Base-by-base conservation (phyloP, 2,113 vertebrate species). In the Poecile atricapillus region DNA sequence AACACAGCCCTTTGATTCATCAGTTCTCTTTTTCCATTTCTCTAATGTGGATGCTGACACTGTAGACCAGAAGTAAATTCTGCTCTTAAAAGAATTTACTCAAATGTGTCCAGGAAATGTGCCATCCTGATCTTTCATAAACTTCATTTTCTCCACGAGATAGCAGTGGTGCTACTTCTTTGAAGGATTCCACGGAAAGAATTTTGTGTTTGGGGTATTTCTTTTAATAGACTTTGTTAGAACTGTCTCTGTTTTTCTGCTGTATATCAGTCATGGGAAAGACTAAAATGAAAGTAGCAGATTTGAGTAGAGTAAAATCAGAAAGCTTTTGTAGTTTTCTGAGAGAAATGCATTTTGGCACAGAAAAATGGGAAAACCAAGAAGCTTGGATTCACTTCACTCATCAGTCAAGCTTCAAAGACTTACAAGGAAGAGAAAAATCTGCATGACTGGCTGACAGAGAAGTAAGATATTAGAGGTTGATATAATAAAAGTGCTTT, bases 361-460 rank as follows among this genome's bases (percentile, higher is more conserved):
- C 37, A 80, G 46, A 43, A 63, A 85, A 88, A 90, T 62, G 22
- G 53, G 15, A 21, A 65, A 70, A 78, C 74, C 35, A 88, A 67
- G 62, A 83, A 33, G 8, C 41, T 90, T 89, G 64, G 73, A 63
- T 94, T 96, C 93, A 78, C 73, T 96, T 96, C 87, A 83, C 44
- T 93, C 73, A 58, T n/a, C 21, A 69, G 43, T 73, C 68, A 83
- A 89, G 31, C 85, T 95, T 97, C 96, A 97, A 96, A 98, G 94
- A 20, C 35, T 76, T 55, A 63, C 28, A 86, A 81, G 16, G 73
- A 24, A 70, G 62, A 84, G 73, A 93, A 94, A 89, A 93, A 65
- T 39, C 59, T 79, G 56, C 53, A 52, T 94, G 82, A 59, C 52
- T 87, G 39, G 13, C 76, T 95, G 60, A 39, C 43, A 49, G 49